phyloP scores from a whole-genome alignment of 23 tunicate species.

The Oikopleura albicans region DNA sequence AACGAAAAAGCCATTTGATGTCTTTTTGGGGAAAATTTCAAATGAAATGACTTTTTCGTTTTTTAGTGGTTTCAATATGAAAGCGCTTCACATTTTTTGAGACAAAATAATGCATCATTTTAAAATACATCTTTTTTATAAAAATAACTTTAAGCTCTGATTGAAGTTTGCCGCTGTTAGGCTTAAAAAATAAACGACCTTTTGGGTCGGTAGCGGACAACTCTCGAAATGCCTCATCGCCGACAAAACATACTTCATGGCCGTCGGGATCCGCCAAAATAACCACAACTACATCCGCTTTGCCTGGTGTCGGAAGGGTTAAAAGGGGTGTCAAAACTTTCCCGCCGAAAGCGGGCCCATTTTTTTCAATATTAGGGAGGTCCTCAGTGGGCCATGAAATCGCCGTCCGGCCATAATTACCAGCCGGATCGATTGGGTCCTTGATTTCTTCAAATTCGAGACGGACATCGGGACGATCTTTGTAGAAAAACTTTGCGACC shows the following conservation, averaged over 20 bases:
- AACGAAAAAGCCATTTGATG: too few species aligned
- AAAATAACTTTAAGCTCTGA: too few species aligned
- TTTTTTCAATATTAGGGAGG: neutral
- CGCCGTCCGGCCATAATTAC: neutral
- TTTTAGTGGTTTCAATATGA: too few species aligned
- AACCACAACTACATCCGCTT: slow-evolving; percentile 79
- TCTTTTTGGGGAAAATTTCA: too few species aligned
- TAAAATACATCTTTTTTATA: too few species aligned
- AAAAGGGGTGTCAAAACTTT: neutral
- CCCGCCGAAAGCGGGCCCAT: neutral
- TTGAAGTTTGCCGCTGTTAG: too few species aligned
- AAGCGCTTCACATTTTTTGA: too few species aligned
- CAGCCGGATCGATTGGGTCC: neutral
- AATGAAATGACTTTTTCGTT: too few species aligned
- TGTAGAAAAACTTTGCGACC: neutral
- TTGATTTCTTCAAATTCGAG: neutral
- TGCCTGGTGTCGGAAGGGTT: slow-evolving; percentile 54
- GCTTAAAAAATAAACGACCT: too few species aligned
- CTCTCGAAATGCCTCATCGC: slow-evolving; percentile 80
- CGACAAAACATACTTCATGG: slow-evolving; percentile 87
- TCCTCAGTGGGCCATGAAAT: neutral
- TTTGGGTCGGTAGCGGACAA: slow-evolving; percentile 20
- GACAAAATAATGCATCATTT: too few species aligned
- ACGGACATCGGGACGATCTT: neutral
- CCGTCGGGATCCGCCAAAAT: slow-evolving; percentile 83